Base-by-base conservation (phyloP, 2,888 invertebrate genomes). In the Volucella inanis region DNA sequence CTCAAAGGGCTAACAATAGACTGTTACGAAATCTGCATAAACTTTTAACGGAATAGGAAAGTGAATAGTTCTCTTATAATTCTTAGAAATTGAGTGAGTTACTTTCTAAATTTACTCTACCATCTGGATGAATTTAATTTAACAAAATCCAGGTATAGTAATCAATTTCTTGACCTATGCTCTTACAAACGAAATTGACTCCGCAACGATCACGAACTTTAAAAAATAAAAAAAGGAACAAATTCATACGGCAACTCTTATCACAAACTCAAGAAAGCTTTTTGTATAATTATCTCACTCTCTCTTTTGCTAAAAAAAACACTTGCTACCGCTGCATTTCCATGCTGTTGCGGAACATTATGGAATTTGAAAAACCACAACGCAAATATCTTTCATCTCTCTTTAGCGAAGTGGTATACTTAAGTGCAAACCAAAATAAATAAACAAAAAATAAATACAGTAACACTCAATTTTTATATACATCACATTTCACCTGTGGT, bases 401-500 rank as follows among this genome's bases (percentile, higher is more conserved):
- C 52, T 65, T 52, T 41, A 31, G 22, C 15, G n/a, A 10, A 41
- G 10, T 15, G n/a, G 15, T 47, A 41, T 57, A 50, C 47, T 18
- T 55, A 55, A n/a, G 41, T 15, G 22, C 31, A 55, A 61, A 31
- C 38, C n/a, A 3, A 64, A 61, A 67, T 47, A 68, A 57, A 15
- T 59, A 31, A 57, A 52, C 41, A 76, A 81, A 70, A 70, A 76
- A 64, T 70, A 50, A 52, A 57, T 1, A 50, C 70, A 0, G 31
- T 6, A 2, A 31, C 31, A 31, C 76, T 81, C 64, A 45, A 70
- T 64, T 76, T 52, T 70, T 41, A 70, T 31, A 45, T n/a, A 64
- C 70, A 70, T 64, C 31, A 22, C 43, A 62, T 43, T 31, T 31
- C 31, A 31, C 31, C 31, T 31, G 31, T 6, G 31, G 31, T 31